A percentile compares a stretch with the other conserved stretches of the same genome.
Evolutionary conservation across 2,888 invertebrate genomes (phyloP).

Genomic region (Perdita meconis): DNA sequence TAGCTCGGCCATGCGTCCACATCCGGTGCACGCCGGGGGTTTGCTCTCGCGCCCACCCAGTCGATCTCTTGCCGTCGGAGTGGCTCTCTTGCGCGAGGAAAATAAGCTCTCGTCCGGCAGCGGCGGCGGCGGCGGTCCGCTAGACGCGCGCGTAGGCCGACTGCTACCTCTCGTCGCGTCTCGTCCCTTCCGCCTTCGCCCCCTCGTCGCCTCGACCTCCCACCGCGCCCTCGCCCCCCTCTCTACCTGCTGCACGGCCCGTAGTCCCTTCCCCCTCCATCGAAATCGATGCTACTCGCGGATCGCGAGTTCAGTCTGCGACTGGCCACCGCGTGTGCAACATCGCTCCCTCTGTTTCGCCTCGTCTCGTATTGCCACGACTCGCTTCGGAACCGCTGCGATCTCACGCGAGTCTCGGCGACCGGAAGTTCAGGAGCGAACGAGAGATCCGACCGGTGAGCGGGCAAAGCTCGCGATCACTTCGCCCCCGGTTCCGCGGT

Average conservation of each 20-base stretch:
- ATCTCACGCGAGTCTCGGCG: not conserved
- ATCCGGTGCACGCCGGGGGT: constrained; percentile 15
- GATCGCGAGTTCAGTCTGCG: constrained; percentile 79
- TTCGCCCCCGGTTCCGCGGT: too few species aligned
- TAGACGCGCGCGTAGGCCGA: constrained; percentile 58
- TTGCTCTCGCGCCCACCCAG: constrained; percentile 43
- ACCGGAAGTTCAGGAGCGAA: too few species aligned
- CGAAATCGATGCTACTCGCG: constrained; percentile 80
- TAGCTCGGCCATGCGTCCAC: constrained; percentile 20
- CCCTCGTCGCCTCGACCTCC: constrained; percentile 53
- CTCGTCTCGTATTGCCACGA: too few species aligned
- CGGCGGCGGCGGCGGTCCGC: too few species aligned
- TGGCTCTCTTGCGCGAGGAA: constrained; percentile 47
- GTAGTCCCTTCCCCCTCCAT: constrained; percentile 75
- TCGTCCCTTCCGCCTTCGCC: constrained; percentile 55
- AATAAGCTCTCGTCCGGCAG: constrained; percentile 51
- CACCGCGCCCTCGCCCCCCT: constrained; percentile 37
- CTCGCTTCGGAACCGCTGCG: not conserved
- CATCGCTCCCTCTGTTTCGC: constrained; percentile 57
- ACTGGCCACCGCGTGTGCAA: constrained; percentile 76
- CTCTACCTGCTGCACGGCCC: constrained; percentile 57
- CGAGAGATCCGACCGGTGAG: too few species aligned
- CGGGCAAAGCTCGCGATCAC: too few species aligned
- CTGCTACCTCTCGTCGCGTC: constrained; percentile 63
- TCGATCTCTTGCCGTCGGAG: constrained; percentile 6